Conservation (phyloP, 2,797 vertebrate species). For the Sebastes elongatus region DNA sequence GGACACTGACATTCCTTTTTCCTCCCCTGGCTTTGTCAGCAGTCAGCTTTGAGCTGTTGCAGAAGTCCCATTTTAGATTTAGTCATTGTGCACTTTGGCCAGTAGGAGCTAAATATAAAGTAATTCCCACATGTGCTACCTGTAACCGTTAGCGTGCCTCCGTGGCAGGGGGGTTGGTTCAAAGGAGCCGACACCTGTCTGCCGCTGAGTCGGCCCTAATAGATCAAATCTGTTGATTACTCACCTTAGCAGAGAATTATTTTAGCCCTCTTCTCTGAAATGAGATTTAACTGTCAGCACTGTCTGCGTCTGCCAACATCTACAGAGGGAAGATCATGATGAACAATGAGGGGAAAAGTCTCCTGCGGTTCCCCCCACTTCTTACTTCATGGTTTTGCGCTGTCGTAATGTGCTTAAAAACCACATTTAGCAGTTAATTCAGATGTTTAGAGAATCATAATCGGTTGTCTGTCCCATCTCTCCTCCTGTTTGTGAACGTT, state of each 20-base stretch:
- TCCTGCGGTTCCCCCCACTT: conserved; percentile 24
- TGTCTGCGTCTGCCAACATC: conserved; percentile 46
- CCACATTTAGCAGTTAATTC: conserved; percentile 40
- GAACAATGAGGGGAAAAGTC: conserved; percentile 22
- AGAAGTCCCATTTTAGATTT: conserved; percentile 55
- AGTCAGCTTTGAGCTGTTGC: conserved; percentile 67
- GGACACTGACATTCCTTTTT: conserved; percentile 58
- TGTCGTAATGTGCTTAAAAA: conserved; percentile 55
- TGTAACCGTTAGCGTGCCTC: conserved; percentile 20
- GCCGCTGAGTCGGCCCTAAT: conserved; percentile 8
- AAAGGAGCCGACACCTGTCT: conserved; percentile 49
- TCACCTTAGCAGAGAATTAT: conserved; percentile 30
- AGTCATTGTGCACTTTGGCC: conserved; percentile 43
- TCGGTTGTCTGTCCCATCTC: conserved; percentile 17
- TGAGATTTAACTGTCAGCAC: conserved; percentile 59
- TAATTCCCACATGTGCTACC: conserved; percentile 34
- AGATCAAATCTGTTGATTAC: conserved; percentile 33
- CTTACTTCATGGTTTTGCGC: conserved; percentile 54
- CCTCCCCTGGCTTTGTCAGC: conserved; percentile 60
- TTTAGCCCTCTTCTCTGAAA: conserved; percentile 44
- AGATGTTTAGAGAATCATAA: conserved; percentile 49
- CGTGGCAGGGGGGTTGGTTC: background rate
- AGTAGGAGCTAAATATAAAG: conserved; percentile 53
- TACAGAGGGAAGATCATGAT: conserved; percentile 26
- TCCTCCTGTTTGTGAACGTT: conserved; percentile 43